Conservation (phyloP, 2,113 vertebrate genomes). For the Charadrius vociferus region DNA sequence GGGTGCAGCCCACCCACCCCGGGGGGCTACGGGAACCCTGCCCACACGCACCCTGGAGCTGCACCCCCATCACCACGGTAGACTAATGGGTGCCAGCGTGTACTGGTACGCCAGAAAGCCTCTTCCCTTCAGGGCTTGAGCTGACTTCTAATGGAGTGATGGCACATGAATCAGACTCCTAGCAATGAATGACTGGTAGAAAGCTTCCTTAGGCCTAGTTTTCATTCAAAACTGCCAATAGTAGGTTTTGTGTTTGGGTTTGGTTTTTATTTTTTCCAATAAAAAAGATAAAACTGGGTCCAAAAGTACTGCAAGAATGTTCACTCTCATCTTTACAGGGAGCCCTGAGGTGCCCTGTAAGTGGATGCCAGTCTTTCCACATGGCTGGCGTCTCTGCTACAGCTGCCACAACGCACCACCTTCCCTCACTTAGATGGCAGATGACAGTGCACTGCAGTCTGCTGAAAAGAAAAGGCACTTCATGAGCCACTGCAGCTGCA, state of each 20-base stretch:
- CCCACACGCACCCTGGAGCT: neutral
- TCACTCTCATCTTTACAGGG: neutral
- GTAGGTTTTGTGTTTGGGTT: neutral
- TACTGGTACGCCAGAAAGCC: neutral
- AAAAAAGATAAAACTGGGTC: neutral
- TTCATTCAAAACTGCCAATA: neutral
- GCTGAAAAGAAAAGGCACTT: neutral
- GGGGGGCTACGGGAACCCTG: neutral
- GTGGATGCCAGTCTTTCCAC: neutral
- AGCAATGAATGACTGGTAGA: slow-evolving; percentile 54
- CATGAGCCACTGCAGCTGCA: neutral
- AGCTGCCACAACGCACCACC: neutral
- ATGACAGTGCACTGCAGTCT: neutral
- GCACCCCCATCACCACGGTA: rapidly evolving
- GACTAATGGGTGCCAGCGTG: rapidly evolving
- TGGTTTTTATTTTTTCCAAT: neutral
- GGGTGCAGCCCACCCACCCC: neutral
- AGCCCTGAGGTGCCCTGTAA: neutral
- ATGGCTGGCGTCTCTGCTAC: neutral
- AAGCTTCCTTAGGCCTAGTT: neutral
- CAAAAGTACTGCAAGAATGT: neutral
- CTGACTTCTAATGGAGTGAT: slow-evolving; percentile 32
- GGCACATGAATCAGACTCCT: slow-evolving; percentile 10
- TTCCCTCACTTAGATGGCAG: neutral
- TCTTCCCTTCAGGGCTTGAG: neutral